Evolutionary conservation across 1,140 invertebrate genomes (phyloP).

Genomic region (Galleria mellonella): DNA sequence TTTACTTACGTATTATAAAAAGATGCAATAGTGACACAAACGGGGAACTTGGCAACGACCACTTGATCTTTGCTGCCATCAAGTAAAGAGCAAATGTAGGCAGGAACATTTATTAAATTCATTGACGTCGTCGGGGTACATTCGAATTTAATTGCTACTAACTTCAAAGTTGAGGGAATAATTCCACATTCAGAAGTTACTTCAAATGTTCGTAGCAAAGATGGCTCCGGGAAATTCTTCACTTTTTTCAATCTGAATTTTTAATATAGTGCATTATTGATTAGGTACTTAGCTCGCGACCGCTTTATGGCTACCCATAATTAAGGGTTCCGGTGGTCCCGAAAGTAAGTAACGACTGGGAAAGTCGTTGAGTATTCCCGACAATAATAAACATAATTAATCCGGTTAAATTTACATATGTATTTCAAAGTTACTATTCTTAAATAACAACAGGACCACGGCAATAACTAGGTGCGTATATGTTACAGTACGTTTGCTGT

Average conservation of each 20-base stretch:
- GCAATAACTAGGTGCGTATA: no score
- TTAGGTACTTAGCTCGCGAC: no score
- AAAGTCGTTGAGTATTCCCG: no score
- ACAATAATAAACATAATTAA: no score
- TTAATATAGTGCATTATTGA: not conserved
- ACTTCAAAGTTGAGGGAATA: conserved; percentile 37
- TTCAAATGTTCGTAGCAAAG: conserved; percentile 46
- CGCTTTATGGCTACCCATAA: no score
- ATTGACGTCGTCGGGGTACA: conserved; percentile 56
- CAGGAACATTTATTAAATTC: conserved; percentile 51
- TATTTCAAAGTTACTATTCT: no score
- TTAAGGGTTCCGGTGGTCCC: no score
- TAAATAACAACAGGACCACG: no score
- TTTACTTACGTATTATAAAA: conserved; percentile 67
- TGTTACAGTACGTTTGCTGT: no score
- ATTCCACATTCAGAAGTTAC: conserved; percentile 40
- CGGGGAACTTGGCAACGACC: conserved; percentile 62
- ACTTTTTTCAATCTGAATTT: conserved; percentile 51
- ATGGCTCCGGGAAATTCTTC: conserved; percentile 58
- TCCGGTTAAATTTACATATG: no score
- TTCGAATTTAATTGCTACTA: conserved; percentile 45
- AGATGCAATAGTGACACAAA: conserved; percentile 56
- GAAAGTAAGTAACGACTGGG: no score
- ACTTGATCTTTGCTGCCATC: conserved; percentile 59
- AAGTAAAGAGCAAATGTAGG: conserved; percentile 51